Evolutionary conservation across 1,140 invertebrate genomes (phyloP).

Genomic region (Saccostrea cuccullata): DNA sequence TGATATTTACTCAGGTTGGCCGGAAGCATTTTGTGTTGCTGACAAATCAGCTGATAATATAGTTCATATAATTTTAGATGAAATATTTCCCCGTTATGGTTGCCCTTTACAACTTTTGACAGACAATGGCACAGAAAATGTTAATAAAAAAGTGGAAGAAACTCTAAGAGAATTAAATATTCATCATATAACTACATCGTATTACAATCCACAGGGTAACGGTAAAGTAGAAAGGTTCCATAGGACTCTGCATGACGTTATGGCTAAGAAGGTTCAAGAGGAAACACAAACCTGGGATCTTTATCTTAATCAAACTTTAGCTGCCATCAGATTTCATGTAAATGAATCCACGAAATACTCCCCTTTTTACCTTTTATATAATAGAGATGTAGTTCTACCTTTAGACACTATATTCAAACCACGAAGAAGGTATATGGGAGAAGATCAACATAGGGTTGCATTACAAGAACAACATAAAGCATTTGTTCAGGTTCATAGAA

Average conservation of each 20-base stretch:
- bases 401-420: conserved; percentile 49
- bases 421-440: conserved; percentile 38
- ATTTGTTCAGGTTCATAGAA: conserved; percentile 19
- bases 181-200: conserved; percentile 52
- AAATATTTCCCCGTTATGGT: conserved; percentile 57
- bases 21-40: conserved; percentile 55
- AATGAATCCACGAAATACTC: no score
- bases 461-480: conserved; percentile 45
- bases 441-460: no score
- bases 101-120: conserved; percentile 46
- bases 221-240: conserved; percentile 50
- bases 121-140: conserved; percentile 58
- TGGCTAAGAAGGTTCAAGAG: not conserved
- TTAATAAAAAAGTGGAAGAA: conserved; percentile 40
- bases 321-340: no score
- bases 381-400: conserved; percentile 44
- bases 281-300: not conserved
- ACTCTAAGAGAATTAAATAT: conserved; percentile 39
- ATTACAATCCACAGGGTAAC: conserved; percentile 41
- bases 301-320: conserved; percentile 52
- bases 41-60: no score
- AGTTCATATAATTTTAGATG: conserved; percentile 44
- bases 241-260: conserved; percentile 42
- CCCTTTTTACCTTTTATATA: conserved; percentile 50
- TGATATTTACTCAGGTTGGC: conserved; percentile 49